Base-by-base conservation (phyloP, 2,113 vertebrate species). In the Pterophyllum scalare region DNA sequence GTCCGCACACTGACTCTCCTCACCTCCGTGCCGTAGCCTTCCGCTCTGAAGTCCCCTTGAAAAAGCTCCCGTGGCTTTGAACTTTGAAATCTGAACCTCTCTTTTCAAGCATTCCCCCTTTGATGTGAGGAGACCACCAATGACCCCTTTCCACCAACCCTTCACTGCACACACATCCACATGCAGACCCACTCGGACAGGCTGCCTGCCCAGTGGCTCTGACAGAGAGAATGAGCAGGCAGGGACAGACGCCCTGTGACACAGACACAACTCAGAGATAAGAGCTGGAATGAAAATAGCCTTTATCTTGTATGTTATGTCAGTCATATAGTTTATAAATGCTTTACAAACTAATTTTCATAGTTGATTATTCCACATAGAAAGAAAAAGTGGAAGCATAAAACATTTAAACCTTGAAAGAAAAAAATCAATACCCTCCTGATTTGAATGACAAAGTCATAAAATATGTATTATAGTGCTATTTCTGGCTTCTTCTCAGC, bases 41-140 rank as follows among this genome's bases (percentile, higher is more conserved):
- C 19, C 60, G 54, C 33, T 46, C 35, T 77, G 40, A 67, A 79
- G 79, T 75, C 52, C 70, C 61, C 40, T 67, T 65, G 49, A 14
- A 43, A 43, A 79, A 52, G 52, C 65, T 77, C 80, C 79, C 17
- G 1, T 72, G 70, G 72, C 46, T 77, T 76, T 15, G 52, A 20
- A 62, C 46, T 77, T 76, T 15, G 52, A n/a, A 76, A 75, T 80
- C 78, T 57, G 31, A 82, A 65, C 77, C 52, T 83, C 43, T 22
- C 59, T 85, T 87, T 88, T 84, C 88, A 81, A 84, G 67, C 26
- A 6, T 5, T 17, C 58, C 38, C 43, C 28, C 79, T 89, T 82
- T 90, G 89, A 87, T 84, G 87, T 84, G 83, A 77, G 80, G 87
- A 87, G 5, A 26, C 75, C 61, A 59, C 61, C 75, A 22, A 72